Evolutionary conservation across 1,140 invertebrate genomes (phyloP).

Genomic region (Camponotus floridanus): DNA sequence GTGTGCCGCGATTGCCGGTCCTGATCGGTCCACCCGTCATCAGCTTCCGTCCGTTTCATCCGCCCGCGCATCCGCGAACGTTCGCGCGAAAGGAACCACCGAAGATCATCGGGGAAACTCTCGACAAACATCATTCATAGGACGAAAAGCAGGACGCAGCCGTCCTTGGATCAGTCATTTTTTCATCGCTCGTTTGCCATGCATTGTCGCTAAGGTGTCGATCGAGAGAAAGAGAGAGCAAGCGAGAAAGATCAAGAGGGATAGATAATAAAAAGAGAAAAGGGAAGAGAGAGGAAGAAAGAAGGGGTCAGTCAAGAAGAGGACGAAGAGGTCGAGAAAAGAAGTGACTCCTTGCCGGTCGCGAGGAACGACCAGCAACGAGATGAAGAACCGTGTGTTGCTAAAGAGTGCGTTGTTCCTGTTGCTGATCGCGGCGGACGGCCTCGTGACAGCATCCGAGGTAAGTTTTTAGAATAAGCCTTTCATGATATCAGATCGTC

Average conservation of each 20-base stretch:
- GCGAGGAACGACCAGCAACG: constrained; percentile 18
- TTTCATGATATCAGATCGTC: background rate
- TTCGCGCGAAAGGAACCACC: constrained; percentile 20
- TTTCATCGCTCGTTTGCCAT: constrained; percentile 46
- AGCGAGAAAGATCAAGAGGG: constrained; percentile 7
- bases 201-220: constrained; percentile 51
- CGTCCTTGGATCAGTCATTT: constrained; percentile 49
- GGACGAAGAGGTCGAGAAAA: constrained; percentile 53
- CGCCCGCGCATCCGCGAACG: constrained; percentile 34
- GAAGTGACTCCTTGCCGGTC: constrained; percentile 55
- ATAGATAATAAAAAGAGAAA: background rate
- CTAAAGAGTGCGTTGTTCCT: constrained; percentile 63
- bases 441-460: constrained; percentile 67
- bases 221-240: constrained; percentile 23
- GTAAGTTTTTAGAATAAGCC: constrained; percentile 59
- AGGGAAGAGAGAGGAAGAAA: background rate
- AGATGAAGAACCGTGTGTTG: constrained; percentile 59
- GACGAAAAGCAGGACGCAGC: constrained; percentile 27
- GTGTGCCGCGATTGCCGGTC: constrained; percentile 47
- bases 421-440: constrained; percentile 62
- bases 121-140: constrained; percentile 32
- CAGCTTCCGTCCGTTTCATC: constrained; percentile 44
- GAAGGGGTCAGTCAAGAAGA: constrained; percentile 12
- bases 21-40: constrained; percentile 31
- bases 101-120: constrained; percentile 32